Base-by-base conservation (phyloP, 2,113 vertebrate genomes). In the Hipposideros armiger region DNA sequence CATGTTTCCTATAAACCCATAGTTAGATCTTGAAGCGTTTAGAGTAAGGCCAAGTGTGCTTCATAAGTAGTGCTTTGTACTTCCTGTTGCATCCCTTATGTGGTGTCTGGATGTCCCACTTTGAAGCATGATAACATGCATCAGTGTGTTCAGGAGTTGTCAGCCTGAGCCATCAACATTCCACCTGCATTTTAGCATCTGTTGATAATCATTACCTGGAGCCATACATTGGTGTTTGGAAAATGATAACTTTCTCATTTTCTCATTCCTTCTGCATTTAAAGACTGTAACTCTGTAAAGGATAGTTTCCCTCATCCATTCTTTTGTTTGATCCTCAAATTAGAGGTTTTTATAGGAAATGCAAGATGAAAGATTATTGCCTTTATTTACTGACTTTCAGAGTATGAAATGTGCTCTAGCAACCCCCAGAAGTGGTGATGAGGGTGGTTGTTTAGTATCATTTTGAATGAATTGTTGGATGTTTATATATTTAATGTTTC, bases 201-300 rank as follows among this genome's bases (percentile, higher is more conserved):
- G 3, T 45, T 66, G 11, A 24, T 10, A 5, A 22, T 47, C 36
- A 6, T 47, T 17, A 16, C 8, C 47, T 24, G 5, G 17, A 10
- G 30, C 47, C 50, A 24, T 36, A 42, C 50, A 24, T n/a, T 32
- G n/a, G 26, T 56, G 11, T 40, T 20, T 50, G 78, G 42, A 40
- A 40, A 32, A 24, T 58, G 40, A 22, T 30, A n/a, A 16, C 45
- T 88, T 45, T 45, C 45, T 58, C 24, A 58, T 66, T 47, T 89
- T 72, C 20, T 88, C 22, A n/a, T 81, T 94, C 36, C 47, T 50
- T 90, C 40, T 67, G 78, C 40, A 40, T 83, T 74, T 90, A 83
- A 83, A 76, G 47, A 4, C 26, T 67, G 0, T 74, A 58, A 42
- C 90, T 90, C 93, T 94, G 0, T 83, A 64, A 42, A 16, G 7